Base-by-base conservation (phyloP, 2,113 vertebrate genomes). In the Alethe castanea region DNA sequence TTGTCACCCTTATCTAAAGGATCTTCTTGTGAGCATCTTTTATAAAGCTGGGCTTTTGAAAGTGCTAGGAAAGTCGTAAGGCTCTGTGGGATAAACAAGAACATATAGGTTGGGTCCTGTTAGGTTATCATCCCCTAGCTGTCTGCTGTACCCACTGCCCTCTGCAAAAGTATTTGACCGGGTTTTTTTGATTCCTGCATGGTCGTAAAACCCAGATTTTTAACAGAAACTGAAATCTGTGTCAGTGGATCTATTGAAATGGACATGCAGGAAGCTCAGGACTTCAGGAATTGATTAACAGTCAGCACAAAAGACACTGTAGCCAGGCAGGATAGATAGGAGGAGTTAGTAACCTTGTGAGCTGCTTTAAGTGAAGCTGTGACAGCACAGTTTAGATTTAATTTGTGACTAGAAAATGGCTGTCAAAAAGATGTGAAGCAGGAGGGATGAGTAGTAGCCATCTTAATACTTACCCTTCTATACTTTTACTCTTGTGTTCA, bases 121-220 rank as follows among this genome's bases (percentile, higher is more conserved):
- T 69, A 31, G 10, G 5, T 82, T 76, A 28, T 64, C 50, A 28
- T 1, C 2, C 7, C 5, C 7, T 66, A 19, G 12, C 28, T 62
- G 8, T 83, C 28, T 88, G 2, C 77, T 73, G 28, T 48, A 40
- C 15, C 25, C 7, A 6, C 29, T 62, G 42, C 35, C 33, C 16
- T 89, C 12, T 71, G 2, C n/a, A 47, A 24, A 79, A 71, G 22
- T 91, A 28, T 59, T 44, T 70, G 18, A 45, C 13, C 2, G 5
- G 3, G 11, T 48, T 66, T 71, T 40, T 29, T 59, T 67, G 35
- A 59, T 81, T 74, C 12, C 26, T 67, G 48, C 7, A 35, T 38
- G 38, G 38, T 59, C 0, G 0, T 1, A 50, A 42, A 54, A n/a
- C 7, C 1, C 7, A 48, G 8, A 36, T 35, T 73, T 93, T 82